Conservation (phyloP, 2,797 vertebrate genomes). For the Oreochromis mossambicus region DNA sequence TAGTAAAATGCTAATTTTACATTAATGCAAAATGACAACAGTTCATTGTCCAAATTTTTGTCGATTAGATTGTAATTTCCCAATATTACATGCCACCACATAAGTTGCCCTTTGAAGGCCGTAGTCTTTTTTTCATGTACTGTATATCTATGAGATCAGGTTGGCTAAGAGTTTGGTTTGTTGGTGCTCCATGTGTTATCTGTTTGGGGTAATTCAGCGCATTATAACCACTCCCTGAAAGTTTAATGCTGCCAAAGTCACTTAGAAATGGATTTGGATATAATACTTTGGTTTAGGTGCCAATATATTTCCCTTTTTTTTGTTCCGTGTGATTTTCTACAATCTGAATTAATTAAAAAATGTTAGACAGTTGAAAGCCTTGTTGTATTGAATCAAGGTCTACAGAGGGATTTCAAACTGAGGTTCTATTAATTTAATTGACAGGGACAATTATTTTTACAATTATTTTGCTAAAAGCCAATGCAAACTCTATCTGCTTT, state of each 20-base stretch:
- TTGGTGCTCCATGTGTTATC: not conserved
- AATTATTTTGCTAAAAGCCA: not conserved
- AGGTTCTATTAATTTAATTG: not conserved
- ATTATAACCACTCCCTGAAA: not conserved
- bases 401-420: not conserved
- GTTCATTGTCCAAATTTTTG: not conserved
- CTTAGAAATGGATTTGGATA: not conserved
- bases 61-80: not conserved
- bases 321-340: not conserved
- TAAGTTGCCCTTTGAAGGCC: not conserved
- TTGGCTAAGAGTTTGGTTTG: not conserved
- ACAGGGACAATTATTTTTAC: not conserved
- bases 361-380: not conserved
- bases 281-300: not conserved
- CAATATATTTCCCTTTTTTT: not conserved
- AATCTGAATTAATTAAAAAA: not conserved
- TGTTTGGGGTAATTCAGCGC: not conserved
- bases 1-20: not conserved
- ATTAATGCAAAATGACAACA: not conserved
- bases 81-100: not conserved
- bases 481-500: not conserved
- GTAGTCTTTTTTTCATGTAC: not conserved
- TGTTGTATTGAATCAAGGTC: not conserved
- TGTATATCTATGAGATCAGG: not conserved
- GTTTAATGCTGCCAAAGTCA: not conserved